A percentile compares a stretch with the other conserved stretches of the same genome.
Conservation (phyloP, 2,797 vertebrate species). For the Clangula hyemalis region DNA sequence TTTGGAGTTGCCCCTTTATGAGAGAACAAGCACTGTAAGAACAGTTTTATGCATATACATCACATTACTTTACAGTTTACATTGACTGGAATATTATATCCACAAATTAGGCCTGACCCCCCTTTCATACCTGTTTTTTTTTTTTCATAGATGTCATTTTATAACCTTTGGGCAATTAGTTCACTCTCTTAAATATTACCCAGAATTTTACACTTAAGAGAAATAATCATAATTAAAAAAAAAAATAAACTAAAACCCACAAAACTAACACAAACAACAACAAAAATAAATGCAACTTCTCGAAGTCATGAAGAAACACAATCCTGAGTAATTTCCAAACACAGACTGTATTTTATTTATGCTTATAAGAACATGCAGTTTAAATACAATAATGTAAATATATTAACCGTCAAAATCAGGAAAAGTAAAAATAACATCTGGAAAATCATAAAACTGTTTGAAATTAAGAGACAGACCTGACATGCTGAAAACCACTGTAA, state of each 20-base stretch:
- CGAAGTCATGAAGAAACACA: neutral
- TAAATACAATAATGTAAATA: neutral
- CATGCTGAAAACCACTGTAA: neutral
- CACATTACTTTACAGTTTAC: neutral
- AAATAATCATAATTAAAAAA: neutral
- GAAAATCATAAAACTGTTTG: neutral
- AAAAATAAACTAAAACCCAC: neutral
- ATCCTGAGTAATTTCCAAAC: neutral
- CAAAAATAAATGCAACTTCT: neutral
- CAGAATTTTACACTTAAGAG: neutral
- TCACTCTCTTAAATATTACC: neutral
- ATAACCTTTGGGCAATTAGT: neutral
- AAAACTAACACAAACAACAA: neutral
- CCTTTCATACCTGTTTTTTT: neutral
- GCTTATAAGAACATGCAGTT: neutral
- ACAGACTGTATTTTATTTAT: neutral
- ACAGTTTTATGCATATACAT: neutral
- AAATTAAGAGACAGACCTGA: neutral
- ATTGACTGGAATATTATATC: neutral
- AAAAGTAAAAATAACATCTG: neutral
- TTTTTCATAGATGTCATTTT: neutral
- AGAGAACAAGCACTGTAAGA: constrained; percentile 48
- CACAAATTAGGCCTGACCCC: neutral
- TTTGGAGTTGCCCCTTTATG: constrained; percentile 84
- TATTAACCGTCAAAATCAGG: neutral